Base-by-base conservation (phyloP, 1,140 invertebrate genomes). In the Muscidifurax raptorellus region DNA sequence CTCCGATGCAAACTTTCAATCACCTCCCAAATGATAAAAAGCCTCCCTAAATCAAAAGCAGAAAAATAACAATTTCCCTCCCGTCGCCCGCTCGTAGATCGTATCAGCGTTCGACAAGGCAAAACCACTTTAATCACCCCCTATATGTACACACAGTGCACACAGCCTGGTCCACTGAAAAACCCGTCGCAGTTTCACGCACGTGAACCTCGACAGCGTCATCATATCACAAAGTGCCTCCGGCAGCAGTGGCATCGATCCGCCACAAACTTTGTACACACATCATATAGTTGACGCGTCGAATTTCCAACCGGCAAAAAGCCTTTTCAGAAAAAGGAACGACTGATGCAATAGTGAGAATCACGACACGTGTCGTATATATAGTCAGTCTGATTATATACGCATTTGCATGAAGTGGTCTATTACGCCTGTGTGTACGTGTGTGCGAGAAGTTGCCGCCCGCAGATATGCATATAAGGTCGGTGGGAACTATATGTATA, bases 401-500 rank as follows among this genome's bases (percentile, higher is more conserved):
- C 75, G 47, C n/a, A 40, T 74, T 36, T 74, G 32, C 22, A 40
- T 40, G 71, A n/a, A 40, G 25, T 69, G 25, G 66, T 30, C 25
- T 30, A 69, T 69, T 69, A 69, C n/a, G 66, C 27, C 27, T 13
- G 27, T 59, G 52, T n/a, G 52, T 7, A n/a, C n/a, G 10, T 47
- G 44, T 18, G 44, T 27, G 27, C 5, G 71, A 32, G 28, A 13
- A 76, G 36, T 76, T 52, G 28, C 28, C 4, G 25, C 72, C 12
- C 40, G 40, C n/a, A 28, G 44, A 77, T 64, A 64, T 77, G 75
- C 47, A 77, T 77, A 77, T 77, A 77, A 52, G 75, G 47, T 27
- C 10, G 28, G 12, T 36, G 28, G 71, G 71, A 72, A 72, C 32
- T 32, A 13, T 71, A 32, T 32, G n/a, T 32, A 13, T 71, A 32